Evolutionary conservation across 2,888 invertebrate species (phyloP), one percentile per base, ranked within the genome.

Genomic region (Shargacucullia verbasci): DNA sequence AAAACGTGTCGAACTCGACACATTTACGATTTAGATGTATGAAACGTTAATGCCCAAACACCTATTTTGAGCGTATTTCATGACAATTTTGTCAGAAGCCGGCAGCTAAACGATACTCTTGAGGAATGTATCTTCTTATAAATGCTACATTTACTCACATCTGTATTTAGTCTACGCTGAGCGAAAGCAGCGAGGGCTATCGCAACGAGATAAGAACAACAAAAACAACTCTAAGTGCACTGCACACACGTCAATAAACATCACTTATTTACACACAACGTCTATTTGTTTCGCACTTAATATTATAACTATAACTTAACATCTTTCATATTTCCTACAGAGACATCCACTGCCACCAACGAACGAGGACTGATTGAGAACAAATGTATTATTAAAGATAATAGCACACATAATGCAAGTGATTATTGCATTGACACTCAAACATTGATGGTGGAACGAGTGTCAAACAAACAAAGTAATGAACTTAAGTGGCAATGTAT

Each of bases 371-470:
- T 12, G 27, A 45, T 27, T 33, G 27, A 34, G 45, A 34, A 11
- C 9, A 11, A 44, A 27, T 11, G 29, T 45, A 43, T 14, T 37
- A 43, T 33, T 33, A 20, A 20, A 34, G 57, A 48, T 44, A 35
- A 13, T 29, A 45, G 0, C 14, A 38, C 1, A 27, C 8, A 13
- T 6, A 1, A 12, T 11, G 2, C 9, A 25, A n/a, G 44, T 29
- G n/a, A 12, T 48, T 13, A 35, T 10, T 15, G 10, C 34, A 15
- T 10, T 15, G 41, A 25, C 37, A 40, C 43, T 29, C 11, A 34
- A 57, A 27, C 70, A 62, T 52, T 29, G 62, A 49, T 55, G 20
- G 58, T 27, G 27, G 31, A 49, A 58, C 45, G 6, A 67, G 68
- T 53, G 33, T 5, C 49, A 2, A 33, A 33, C 20, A 58, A 56